Evolutionary conservation across 2,888 invertebrate species (phyloP).

Genomic region (Yponomeuta evonymella): DNA sequence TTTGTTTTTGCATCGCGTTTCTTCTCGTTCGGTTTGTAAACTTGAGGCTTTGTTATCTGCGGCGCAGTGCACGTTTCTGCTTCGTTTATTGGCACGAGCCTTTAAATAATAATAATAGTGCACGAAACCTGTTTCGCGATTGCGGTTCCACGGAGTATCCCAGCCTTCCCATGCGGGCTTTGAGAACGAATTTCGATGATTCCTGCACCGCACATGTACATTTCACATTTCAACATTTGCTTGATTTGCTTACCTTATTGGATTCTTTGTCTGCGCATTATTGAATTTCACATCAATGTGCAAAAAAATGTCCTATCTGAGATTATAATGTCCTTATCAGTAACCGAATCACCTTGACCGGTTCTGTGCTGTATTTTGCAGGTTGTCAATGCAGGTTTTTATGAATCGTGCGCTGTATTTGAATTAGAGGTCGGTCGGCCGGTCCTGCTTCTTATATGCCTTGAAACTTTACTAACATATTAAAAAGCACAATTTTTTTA

Average conservation of each 20-base stretch:
- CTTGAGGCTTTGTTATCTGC: conserved; percentile 49
- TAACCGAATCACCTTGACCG: conserved; percentile 62
- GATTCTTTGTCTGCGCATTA: background rate
- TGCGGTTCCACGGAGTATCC: conserved; percentile 67
- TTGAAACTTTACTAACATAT: no score
- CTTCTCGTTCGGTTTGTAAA: conserved; percentile 16
- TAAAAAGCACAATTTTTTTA: no score
- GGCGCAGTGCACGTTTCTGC: conserved; percentile 54
- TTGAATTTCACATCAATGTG: background rate
- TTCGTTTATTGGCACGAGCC: conserved; percentile 70
- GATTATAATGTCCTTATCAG: conserved; percentile 29
- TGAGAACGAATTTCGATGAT: conserved; percentile 24
- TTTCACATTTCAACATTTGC: background rate
- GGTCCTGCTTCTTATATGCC: background rate
- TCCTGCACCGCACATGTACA: background rate
- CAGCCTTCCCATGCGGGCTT: conserved; percentile 63
- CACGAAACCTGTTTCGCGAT: conserved; percentile 72
- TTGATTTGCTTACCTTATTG: background rate
- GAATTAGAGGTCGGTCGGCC: background rate
- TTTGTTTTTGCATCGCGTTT: conserved; percentile 38
- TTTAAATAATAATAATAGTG: conserved; percentile 70
- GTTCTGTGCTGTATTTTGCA: conserved; percentile 38
- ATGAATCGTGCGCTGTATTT: background rate
- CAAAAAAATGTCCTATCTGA: conserved; percentile 20
- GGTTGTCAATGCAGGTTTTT: conserved; percentile 34